Evolutionary conservation across 2,888 invertebrate genomes (phyloP).

Genomic region (Machimus atricapillus): DNA sequence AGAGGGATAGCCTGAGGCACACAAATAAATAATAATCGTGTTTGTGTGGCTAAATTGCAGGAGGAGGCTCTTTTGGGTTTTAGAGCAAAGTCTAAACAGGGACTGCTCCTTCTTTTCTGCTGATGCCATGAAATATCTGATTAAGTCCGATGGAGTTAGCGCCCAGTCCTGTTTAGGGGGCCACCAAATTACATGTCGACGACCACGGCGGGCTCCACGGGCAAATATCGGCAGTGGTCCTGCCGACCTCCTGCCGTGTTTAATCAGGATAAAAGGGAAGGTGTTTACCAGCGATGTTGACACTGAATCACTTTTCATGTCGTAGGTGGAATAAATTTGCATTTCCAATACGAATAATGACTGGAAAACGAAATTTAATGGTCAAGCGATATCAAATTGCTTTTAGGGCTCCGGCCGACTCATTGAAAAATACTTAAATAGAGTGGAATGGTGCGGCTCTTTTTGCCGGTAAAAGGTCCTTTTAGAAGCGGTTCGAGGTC

Average conservation of each 20-base stretch:
- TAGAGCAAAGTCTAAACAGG: not conserved
- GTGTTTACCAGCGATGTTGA: conserved; percentile 1
- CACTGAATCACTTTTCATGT: conserved; percentile 7
- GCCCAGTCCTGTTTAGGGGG: not conserved
- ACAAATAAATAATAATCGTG: conserved; percentile 27
- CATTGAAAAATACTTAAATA: not conserved
- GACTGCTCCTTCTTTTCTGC: not conserved
- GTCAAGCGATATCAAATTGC: conserved; percentile 7
- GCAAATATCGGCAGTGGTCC: not conserved
- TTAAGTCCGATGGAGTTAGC: not conserved
- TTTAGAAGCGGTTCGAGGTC: not conserved
- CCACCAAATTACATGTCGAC: not conserved
- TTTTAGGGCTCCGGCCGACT: not conserved
- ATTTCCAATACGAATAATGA: conserved; percentile 8
- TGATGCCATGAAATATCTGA: not conserved
- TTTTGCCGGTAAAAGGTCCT: not conserved
- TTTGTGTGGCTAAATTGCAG: conserved; percentile 12
- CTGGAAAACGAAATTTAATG: conserved; percentile 11
- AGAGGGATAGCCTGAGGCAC: not conserved
- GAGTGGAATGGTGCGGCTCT: not conserved
- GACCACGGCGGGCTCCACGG: not conserved
- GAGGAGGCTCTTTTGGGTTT: not conserved
- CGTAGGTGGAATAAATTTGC: conserved; percentile 1
- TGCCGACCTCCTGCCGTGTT: not conserved
- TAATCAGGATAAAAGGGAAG: conserved; percentile 12